Evolutionary conservation across 23 tunicate species (phyloP).

Genomic region (Halocynthia roretzi): DNA sequence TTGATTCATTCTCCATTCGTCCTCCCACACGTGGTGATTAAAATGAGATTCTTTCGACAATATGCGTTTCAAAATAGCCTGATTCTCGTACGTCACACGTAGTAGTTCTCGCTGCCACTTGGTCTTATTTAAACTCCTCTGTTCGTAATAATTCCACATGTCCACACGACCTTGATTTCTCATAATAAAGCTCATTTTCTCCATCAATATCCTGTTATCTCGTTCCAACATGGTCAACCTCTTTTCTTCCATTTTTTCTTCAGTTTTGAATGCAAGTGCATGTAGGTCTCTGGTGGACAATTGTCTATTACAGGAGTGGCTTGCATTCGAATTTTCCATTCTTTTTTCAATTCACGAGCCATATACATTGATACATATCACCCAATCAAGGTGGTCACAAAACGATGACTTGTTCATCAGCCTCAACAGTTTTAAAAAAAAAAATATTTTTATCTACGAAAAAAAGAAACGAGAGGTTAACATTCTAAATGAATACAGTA

Average conservation of each 20-base stretch:
- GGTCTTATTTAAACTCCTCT: conserved; percentile 43
- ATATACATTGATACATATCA: not conserved
- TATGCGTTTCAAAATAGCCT: conserved; percentile 82
- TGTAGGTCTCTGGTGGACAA: conserved; percentile 50
- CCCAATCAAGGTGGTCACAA: not conserved
- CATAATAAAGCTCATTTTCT: conserved; percentile 80
- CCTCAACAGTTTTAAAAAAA: not conserved
- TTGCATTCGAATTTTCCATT: not conserved
- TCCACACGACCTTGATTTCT: conserved; percentile 80
- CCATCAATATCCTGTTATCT: conserved; percentile 83
- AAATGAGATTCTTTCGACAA: conserved; percentile 64
- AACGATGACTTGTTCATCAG: too few relatives aligned
- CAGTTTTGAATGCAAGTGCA: conserved; percentile 75
- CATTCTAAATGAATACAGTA: too few relatives aligned
- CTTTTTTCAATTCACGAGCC: too few relatives aligned
- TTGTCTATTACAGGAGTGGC: conserved; percentile 69
- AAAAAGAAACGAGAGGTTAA: conserved; percentile 1
- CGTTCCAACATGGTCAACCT: conserved; percentile 57
- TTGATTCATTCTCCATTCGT: conserved; percentile 68
- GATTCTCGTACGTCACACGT: conserved; percentile 83
- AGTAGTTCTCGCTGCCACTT: conserved; percentile 72
- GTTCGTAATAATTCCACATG: conserved; percentile 77
- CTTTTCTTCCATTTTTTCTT: conserved; percentile 75
- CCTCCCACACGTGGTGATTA: conserved; percentile 73
- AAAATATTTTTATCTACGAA: not conserved